Evolutionary conservation across 2,888 invertebrate species (phyloP), one percentile per base, ranked within the genome.

Genomic region (Melanostoma scalare): DNA sequence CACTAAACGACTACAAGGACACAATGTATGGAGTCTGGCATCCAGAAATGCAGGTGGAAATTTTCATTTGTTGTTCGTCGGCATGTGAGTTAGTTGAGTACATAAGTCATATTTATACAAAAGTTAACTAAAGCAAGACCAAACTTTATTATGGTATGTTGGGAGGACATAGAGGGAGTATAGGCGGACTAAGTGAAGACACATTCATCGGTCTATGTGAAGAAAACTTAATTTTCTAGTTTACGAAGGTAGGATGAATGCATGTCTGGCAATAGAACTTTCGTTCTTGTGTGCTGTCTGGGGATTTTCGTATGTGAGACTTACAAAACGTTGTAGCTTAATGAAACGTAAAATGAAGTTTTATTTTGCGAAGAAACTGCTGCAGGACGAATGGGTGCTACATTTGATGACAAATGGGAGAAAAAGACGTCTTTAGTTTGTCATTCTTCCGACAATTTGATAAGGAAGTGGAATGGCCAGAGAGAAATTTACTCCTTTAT

Each of bases 261-360:
- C 67, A 82, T 84, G 74, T 78, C 63, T 78, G 74, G 48, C 48
- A 53, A 10, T 53, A 48, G 75, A 4, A 30, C 20, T 35, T 36
- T 65, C 10, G 9, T 4, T 30, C 48, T 31, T 40, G 31, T 35
- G 6, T 36, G 36, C 30, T 50, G 63, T 44, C 69, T 48, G 6
- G 4, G 30, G 10, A 35, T 33, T 40, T 42, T 4, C 56, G 9
- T 56, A 58, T 46, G 67, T 44, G 55, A 48, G 72, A 72, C 71
- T 72, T 71, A 71, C 63, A 69, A 82, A 44, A 52, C 20, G 20
- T 20, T 82, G 55, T 58, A 65, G 67, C 78, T 74, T 84, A 82
- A 82, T 74, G 78, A 78, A 82, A 82, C 74, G 73, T 73, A 74
- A 82, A 78, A 73, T 73, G 69, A 56, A 61, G 58, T 69, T 78